These are phyloP conservation scores for Himalopsyche phryganea DNA, from an alignment of 1,140 invertebrate species.

Conservation along the genomic window DNA sequence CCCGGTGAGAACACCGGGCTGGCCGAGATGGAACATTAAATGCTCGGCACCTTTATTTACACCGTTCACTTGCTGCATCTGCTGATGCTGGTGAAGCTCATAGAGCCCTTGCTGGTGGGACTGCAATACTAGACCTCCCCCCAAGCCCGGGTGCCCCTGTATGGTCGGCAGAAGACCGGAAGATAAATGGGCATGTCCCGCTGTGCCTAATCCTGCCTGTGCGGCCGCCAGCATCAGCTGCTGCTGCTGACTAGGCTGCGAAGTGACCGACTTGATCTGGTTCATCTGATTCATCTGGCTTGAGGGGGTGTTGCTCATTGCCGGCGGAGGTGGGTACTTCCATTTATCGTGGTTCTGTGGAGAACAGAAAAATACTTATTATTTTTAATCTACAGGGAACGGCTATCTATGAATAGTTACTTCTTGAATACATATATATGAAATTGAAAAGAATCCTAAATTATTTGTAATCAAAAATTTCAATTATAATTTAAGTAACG, in stretches of 20 bases:
- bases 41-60: constrained; percentile 60
- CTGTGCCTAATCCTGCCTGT: constrained; percentile 12
- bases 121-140: constrained; percentile 32
- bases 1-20: constrained; percentile 61
- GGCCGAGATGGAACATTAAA: constrained; percentile 63
- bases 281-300: constrained; percentile 40
- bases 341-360: constrained; percentile 71
- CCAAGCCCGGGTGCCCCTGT: constrained; percentile 26
- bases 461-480: too few species aligned
- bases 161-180: constrained; percentile 13
- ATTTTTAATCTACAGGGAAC: too few species aligned
- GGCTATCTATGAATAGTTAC: too few species aligned
- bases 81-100: constrained; percentile 55
- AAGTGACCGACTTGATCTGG: constrained; percentile 50
- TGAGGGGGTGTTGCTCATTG: constrained; percentile 44
- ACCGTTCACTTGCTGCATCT: constrained; percentile 55
- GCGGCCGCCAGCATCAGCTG: constrained; percentile 4
- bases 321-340: constrained; percentile 57
- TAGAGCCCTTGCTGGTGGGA: constrained; percentile 51
- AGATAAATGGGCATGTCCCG: constrained; percentile 6
- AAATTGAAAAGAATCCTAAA: too few species aligned
- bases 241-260: constrained; percentile 56
- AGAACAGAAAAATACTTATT: constrained; percentile 31
- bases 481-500: too few species aligned
- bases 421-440: too few species aligned